Conservation (phyloP, 2,888 invertebrate species). For the Patella ulyssiponensis region DNA sequence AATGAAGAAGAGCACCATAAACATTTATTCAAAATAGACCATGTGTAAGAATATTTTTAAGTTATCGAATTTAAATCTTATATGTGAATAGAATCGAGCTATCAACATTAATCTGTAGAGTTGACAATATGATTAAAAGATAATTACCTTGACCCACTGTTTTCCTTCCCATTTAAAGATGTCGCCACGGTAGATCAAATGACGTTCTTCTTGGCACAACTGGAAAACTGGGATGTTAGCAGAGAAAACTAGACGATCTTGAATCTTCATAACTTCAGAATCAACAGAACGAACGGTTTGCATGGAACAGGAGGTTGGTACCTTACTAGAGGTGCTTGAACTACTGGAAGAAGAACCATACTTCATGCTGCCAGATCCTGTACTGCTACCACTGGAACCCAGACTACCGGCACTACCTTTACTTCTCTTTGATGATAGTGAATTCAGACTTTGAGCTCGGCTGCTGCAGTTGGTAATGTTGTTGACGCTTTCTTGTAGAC, state of each 20-base stretch:
- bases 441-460: conserved; percentile 55
- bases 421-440: conserved; percentile 48
- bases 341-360: conserved; percentile 34
- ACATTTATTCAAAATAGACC: no score
- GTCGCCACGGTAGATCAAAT: conserved; percentile 65
- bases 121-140: background rate
- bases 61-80: background rate
- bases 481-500: conserved; percentile 57
- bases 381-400: conserved; percentile 18
- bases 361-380: conserved; percentile 22
- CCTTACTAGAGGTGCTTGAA: conserved; percentile 40
- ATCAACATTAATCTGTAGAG: background rate
- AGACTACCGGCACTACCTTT: conserved; percentile 19
- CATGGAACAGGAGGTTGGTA: conserved; percentile 40
- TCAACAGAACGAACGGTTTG: conserved; percentile 52
- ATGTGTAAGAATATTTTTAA: background rate
- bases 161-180: conserved; percentile 58
- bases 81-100: background rate
- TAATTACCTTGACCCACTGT: conserved; percentile 55
- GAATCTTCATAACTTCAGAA: conserved; percentile 63
- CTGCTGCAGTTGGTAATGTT: conserved; percentile 61
- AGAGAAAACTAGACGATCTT: conserved; percentile 63
- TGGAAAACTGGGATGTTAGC: conserved; percentile 63
- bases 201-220: conserved; percentile 62
- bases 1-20: background rate